A percentile compares a stretch with the other conserved stretches of the same genome.
These are phyloP conservation scores for Tethya wilhelma DNA, from an alignment of 37 sponge, comb jelly and placozoan species.

Conservation along the genomic window DNA sequence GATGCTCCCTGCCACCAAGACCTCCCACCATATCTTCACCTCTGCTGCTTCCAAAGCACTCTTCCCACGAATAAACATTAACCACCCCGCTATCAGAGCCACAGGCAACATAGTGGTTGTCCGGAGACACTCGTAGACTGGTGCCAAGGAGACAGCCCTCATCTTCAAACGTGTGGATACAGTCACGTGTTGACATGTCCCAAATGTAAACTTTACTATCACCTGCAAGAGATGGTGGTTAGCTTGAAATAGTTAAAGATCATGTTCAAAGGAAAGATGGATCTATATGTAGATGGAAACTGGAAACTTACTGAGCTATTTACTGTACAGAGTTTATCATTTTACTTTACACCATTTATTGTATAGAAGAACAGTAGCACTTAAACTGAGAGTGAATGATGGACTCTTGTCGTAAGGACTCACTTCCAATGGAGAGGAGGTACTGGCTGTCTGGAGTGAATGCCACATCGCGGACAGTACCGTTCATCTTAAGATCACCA, in stretches of 20 bases:
- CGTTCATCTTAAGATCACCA: constrained; percentile 92
- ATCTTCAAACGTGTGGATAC: constrained; percentile 84
- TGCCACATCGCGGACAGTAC: constrained; percentile 67
- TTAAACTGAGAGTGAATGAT: too few relatives aligned
- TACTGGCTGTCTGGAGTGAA: constrained; percentile 71
- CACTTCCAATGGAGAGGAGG: constrained; percentile 84
- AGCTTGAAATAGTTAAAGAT: not conserved
- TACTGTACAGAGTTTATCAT: not conserved
- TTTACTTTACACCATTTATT: not conserved
- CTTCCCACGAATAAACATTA: constrained; percentile 69
- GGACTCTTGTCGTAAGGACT: constrained; percentile 32
- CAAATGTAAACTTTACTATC: constrained; percentile 95
- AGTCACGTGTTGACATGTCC: constrained; percentile 84
- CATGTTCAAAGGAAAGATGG: not conserved
- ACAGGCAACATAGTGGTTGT: constrained; percentile 64
- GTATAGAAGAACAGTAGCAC: too few relatives aligned
- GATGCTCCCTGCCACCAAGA: too few relatives aligned
- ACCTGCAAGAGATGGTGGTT: constrained; percentile 47
- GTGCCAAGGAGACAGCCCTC: constrained; percentile 78
- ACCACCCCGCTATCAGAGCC: constrained; percentile 90
- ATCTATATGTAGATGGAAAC: not conserved
- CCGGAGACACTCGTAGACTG: constrained; percentile 64
- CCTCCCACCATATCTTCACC: not conserved
- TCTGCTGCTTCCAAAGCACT: constrained; percentile 10
- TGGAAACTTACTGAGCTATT: not conserved